Evolutionary conservation across 1,140 invertebrate species (phyloP).

Genomic region (Cheumatopsyche charites): DNA sequence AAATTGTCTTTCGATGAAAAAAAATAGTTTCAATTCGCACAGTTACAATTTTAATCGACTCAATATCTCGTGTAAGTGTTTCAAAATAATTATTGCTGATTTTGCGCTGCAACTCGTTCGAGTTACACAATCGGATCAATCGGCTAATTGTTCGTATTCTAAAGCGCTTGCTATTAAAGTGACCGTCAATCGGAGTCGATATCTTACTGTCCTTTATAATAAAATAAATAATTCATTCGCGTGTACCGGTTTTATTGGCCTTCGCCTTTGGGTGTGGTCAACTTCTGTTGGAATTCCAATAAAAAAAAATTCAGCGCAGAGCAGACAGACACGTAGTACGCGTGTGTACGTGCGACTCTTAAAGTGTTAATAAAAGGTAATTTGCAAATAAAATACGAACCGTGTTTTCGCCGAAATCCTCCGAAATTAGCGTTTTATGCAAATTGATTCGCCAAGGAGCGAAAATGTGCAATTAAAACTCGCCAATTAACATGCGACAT

Average conservation of each 20-base stretch:
- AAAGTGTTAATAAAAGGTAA: not conserved
- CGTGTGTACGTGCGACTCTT: not conserved
- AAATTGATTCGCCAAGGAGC: not conserved
- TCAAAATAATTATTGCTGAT: too few relatives aligned
- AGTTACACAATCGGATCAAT: too few relatives aligned
- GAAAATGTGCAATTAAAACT: too few relatives aligned
- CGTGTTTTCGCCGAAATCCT: not conserved
- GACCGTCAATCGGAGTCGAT: not conserved
- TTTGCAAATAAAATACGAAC: conserved; percentile 11
- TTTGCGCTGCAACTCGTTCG: too few relatives aligned
- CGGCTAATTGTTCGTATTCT: too few relatives aligned
- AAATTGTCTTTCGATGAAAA: too few relatives aligned
- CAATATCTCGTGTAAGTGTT: too few relatives aligned
- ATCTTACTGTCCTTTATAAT: conserved; percentile 23
- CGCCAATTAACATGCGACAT: too few relatives aligned
- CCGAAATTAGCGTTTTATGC: not conserved
- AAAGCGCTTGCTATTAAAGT: too few relatives aligned
- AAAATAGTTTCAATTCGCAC: too few relatives aligned
- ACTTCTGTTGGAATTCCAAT: conserved; percentile 35
- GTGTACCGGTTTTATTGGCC: conserved; percentile 38
- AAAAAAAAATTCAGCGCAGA: conserved; percentile 21
- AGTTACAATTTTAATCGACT: too few relatives aligned
- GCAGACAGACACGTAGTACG: conserved; percentile 14
- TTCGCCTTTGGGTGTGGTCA: conserved; percentile 38
- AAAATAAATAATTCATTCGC: conserved; percentile 34